Evolutionary conservation across 64 coral and sea anemone genomes (phyloP).

Genomic region (Stichodactyla mertensii): DNA sequence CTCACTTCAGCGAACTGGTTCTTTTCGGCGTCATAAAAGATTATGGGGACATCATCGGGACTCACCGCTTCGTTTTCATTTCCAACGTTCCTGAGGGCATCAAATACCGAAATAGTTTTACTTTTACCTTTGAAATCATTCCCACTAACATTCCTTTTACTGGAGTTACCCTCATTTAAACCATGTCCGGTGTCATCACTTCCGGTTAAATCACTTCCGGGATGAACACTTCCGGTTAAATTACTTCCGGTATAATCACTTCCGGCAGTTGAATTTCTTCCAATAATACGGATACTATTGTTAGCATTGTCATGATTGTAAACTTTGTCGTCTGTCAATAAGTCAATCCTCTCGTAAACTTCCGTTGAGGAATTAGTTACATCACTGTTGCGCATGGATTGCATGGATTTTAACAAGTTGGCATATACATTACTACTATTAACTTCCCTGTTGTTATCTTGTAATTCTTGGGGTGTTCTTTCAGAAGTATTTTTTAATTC

Average conservation of each 20-base stretch:
- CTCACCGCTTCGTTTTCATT: no score
- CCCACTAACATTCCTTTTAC: not conserved
- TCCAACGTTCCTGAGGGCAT: not conserved
- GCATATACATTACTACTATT: not conserved
- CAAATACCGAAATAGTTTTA: no score
- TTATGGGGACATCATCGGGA: not conserved
- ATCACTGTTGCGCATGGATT: not conserved
- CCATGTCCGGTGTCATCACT: not conserved
- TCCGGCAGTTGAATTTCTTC: not conserved
- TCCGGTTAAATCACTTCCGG: not conserved
- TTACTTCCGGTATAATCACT: not conserved
- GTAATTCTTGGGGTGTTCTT: not conserved
- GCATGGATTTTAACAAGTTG: not conserved
- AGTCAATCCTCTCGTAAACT: not conserved
- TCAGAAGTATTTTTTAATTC: not conserved
- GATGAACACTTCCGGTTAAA: not conserved
- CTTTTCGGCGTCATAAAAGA: not conserved
- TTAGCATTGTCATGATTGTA: not conserved
- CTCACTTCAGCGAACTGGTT: not conserved
- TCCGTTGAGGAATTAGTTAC: not conserved
- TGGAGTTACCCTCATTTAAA: not conserved
- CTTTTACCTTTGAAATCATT: not conserved
- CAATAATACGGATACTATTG: not conserved
- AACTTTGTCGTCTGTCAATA: not conserved
- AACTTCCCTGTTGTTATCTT: not conserved